Evolutionary conservation across 2,797 vertebrate species (phyloP).

Genomic region (Myotis vivesi): DNA sequence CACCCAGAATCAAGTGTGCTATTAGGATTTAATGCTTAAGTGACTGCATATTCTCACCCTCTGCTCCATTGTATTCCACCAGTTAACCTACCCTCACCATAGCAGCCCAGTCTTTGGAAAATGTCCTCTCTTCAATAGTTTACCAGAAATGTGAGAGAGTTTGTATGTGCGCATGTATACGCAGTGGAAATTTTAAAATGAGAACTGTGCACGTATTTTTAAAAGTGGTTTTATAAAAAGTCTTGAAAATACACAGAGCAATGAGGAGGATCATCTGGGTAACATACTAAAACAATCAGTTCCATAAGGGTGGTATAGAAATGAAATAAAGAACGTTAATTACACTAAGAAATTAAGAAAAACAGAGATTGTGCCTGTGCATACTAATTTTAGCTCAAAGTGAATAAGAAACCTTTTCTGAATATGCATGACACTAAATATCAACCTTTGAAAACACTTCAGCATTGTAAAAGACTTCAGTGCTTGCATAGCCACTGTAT

Average conservation of each 20-base stretch:
- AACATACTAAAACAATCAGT: not conserved
- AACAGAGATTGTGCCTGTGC: not conserved
- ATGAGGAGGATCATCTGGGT: not conserved
- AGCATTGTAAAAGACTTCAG: not conserved
- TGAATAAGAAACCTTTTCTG: constrained; percentile 21
- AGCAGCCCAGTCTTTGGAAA: not conserved
- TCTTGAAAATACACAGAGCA: constrained; percentile 3
- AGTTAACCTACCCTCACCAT: not conserved
- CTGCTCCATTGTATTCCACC: not conserved
- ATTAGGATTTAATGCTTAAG: constrained; percentile 73
- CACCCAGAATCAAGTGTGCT: constrained; percentile 73
- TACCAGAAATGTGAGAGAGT: not conserved
- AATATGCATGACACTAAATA: constrained; percentile 9
- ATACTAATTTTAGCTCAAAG: constrained; percentile 19
- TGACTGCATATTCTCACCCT: constrained; percentile 60
- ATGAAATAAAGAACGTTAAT: not conserved
- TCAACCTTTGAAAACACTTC: not conserved
- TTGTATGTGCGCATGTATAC: too few species aligned
- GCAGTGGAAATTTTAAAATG: not conserved
- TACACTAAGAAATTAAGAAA: constrained; percentile 10
- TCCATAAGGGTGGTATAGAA: not conserved
- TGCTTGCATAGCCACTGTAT: not conserved
- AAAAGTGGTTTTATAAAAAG: not conserved
- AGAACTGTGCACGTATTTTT: not conserved
- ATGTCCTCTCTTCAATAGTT: not conserved